These are phyloP conservation scores for Nautilus pompilius DNA, from an alignment of 1,140 invertebrate genomes.

Conservation along the genomic window DNA sequence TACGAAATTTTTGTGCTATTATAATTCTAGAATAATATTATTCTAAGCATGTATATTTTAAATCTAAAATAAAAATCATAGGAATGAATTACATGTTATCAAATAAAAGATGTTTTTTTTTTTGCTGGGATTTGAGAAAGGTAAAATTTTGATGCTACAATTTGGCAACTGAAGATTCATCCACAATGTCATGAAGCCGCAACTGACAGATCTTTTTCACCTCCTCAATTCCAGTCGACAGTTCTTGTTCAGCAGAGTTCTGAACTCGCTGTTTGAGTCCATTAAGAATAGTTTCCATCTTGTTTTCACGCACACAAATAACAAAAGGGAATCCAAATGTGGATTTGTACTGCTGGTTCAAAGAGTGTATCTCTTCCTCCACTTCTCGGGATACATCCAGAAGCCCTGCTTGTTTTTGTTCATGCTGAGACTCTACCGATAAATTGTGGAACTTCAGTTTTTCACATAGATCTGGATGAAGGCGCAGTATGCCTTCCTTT, in stretches of 20 bases:
- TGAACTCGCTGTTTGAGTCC: constrained; percentile 60
- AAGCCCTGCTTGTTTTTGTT: constrained; percentile 63
- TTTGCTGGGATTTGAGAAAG: no score
- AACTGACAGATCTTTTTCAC: constrained; percentile 68
- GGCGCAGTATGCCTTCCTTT: constrained; percentile 21
- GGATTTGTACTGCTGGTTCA: constrained; percentile 63
- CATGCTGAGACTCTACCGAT: constrained; percentile 62
- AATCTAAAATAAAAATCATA: no score
- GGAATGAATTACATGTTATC: no score
- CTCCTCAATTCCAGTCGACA: constrained; percentile 63
- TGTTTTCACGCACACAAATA: constrained; percentile 68
- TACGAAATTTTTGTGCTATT: no score
- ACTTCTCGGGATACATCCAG: constrained; percentile 59
- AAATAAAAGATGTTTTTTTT: no score
- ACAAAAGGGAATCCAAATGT: constrained; percentile 73
- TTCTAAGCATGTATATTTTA: no score
- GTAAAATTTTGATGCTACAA: no score
- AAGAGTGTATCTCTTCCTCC: constrained; percentile 55
- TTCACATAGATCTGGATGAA: constrained; percentile 65
- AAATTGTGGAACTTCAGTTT: constrained; percentile 60
- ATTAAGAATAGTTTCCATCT: constrained; percentile 62
- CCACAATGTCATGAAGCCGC: constrained; percentile 61
- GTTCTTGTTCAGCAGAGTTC: constrained; percentile 61
- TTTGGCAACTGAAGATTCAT: no score
- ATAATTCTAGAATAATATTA: no score